These are phyloP conservation scores for Geotrypetes seraphini DNA, from an alignment of 2,797 vertebrate species.

Conservation along the genomic window DNA sequence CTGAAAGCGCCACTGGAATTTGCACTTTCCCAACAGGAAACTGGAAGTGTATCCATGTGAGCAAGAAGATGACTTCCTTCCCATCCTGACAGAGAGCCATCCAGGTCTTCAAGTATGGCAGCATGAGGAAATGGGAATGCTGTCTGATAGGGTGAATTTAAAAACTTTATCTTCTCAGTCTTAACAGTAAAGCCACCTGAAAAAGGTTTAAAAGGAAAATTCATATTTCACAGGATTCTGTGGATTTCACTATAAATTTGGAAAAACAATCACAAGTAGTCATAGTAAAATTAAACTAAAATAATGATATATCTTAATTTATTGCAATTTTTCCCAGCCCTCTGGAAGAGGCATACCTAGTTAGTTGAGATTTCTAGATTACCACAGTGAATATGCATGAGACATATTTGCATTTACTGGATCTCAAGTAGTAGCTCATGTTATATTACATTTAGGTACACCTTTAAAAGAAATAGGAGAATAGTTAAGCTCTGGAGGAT, in stretches of 20 bases:
- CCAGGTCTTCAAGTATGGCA: conserved; percentile 46
- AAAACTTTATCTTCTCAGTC: conserved; percentile 28
- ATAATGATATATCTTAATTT: no score
- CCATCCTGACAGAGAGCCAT: conserved; percentile 41
- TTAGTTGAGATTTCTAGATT: no score
- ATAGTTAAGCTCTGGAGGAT: no score
- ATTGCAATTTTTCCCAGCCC: no score
- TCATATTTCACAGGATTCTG: neutral
- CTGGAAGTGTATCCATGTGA: conserved; percentile 25
- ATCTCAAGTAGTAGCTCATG: no score
- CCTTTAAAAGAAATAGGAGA: no score
- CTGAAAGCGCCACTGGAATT: conserved; percentile 28
- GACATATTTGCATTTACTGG: no score
- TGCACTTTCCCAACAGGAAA: conserved; percentile 24
- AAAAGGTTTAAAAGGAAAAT: neutral
- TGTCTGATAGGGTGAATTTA: conserved; percentile 36
- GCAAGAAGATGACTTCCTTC: conserved; percentile 34
- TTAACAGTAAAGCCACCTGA: conserved; percentile 54
- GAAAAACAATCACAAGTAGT: neutral
- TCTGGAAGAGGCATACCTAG: no score
- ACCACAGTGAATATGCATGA: no score
- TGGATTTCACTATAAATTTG: neutral
- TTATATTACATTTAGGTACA: no score
- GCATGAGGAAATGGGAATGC: conserved; percentile 53
- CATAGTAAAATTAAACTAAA: no score